A percentile compares a stretch with the other conserved stretches of the same genome.
Conservation (phyloP, 2,888 invertebrate genomes). For the Diarsia mendica region DNA sequence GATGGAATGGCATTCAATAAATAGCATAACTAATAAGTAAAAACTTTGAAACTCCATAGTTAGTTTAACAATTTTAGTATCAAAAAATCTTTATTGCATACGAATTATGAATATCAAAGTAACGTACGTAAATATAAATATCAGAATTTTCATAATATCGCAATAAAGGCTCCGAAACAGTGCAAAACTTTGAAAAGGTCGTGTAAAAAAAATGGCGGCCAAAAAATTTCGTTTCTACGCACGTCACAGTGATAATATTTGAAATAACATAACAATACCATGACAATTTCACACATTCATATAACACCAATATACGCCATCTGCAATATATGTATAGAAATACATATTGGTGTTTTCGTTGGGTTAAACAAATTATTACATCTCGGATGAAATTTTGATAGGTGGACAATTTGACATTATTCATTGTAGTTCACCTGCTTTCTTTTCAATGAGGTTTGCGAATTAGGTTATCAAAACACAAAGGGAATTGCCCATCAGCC, state of each 20-base stretch:
- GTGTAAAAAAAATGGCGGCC: neutral
- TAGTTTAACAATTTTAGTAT: constrained; percentile 7
- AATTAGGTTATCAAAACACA: no score
- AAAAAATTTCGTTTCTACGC: constrained; percentile 21
- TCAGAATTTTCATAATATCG: constrained; percentile 33
- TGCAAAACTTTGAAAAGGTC: constrained; percentile 14
- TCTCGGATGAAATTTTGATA: no score
- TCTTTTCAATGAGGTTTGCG: no score
- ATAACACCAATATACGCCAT: no score
- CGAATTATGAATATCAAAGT: constrained; percentile 31
- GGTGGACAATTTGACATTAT: no score
- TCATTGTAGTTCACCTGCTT: no score
- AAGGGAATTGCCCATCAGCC: no score
- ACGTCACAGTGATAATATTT: constrained; percentile 22
- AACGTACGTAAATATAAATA: constrained; percentile 31
- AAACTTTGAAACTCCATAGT: neutral
- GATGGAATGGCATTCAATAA: neutral
- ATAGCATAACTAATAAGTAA: neutral
- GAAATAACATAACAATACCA: no score
- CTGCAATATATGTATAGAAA: no score
- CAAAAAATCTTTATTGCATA: constrained; percentile 27
- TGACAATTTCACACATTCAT: no score
- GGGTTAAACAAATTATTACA: no score
- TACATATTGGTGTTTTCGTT: no score
- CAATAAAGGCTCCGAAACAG: constrained; percentile 3